Evolutionary conservation across 2,797 vertebrate species (phyloP).

Genomic region (Psittacula echo): DNA sequence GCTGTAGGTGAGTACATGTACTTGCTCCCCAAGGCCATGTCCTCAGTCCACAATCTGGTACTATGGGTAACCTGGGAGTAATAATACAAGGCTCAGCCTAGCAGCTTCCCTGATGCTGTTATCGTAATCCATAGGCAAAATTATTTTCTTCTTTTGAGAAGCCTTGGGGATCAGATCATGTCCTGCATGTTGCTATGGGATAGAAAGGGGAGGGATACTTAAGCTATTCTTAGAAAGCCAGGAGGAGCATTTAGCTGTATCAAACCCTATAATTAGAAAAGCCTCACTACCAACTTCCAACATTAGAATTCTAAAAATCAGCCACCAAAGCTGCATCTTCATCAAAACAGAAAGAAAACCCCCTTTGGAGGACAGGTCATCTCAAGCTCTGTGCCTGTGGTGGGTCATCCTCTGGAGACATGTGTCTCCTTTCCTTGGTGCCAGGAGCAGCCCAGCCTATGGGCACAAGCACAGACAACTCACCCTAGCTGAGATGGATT

Average conservation of each 20-base stretch:
- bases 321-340: not conserved
- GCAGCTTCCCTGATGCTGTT: not conserved
- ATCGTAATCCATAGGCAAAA: not conserved
- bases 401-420: not conserved
- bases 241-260: not conserved
- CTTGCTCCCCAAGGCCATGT: not conserved
- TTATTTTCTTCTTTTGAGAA: not conserved
- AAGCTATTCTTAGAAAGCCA: not conserved
- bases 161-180: not conserved
- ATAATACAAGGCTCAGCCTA: not conserved
- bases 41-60: not conserved
- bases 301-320: not conserved
- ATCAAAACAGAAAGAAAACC: not conserved
- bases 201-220: not conserved
- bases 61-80: not conserved
- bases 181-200: not conserved
- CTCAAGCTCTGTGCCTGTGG: not conserved
- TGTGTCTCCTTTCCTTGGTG: accelerated
- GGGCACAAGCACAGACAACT: not conserved
- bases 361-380: not conserved
- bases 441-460: not conserved
- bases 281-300: not conserved
- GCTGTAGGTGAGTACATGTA: not conserved
- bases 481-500: not conserved
- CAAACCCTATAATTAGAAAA: not conserved